Percentiles rank a stretch among this genome's conserved stretches.
Evolutionary conservation across 2,888 invertebrate species (phyloP).

Genomic region (Erpobdella octoculata): DNA sequence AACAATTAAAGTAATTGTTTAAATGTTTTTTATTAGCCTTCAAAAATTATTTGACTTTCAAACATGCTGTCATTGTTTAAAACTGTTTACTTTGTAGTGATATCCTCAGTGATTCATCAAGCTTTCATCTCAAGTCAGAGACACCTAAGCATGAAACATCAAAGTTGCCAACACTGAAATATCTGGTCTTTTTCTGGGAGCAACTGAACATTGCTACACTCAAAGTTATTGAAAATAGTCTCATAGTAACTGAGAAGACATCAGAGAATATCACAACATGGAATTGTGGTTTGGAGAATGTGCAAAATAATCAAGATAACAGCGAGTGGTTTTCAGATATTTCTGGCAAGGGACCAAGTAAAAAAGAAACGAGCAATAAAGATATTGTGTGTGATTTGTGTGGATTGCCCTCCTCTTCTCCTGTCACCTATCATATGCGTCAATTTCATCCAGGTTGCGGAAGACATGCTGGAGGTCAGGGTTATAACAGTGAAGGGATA

Average conservation of each 20-base stretch:
- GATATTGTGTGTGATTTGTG: slow-evolving; percentile 74
- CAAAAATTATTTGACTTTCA: too few species aligned
- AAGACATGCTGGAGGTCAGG: slow-evolving; percentile 72
- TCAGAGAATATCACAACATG: slow-evolving; percentile 31
- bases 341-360: background rate
- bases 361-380: slow-evolving; percentile 42
- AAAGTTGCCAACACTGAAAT: slow-evolving; percentile 73
- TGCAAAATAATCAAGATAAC: slow-evolving; percentile 40
- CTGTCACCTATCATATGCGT: slow-evolving; percentile 84
- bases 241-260: slow-evolving; percentile 53
- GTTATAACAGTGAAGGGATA: slow-evolving; percentile 81
- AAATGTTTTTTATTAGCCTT: too few species aligned
- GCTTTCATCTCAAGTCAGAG: too few species aligned
- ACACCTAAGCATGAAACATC: background rate
- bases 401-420: slow-evolving; percentile 60
- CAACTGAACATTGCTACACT: slow-evolving; percentile 62
- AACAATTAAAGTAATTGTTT: too few species aligned
- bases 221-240: slow-evolving; percentile 58
- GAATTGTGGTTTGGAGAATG: slow-evolving; percentile 43
- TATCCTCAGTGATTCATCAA: too few species aligned
- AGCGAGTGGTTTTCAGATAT: slow-evolving; percentile 7
- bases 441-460: slow-evolving; percentile 84
- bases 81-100: too few species aligned
- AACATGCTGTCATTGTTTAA: too few species aligned
- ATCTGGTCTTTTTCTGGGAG: slow-evolving; percentile 81